These are phyloP conservation scores for Amaurobius ferox DNA, from an alignment of 2,888 invertebrate genomes.

Conservation along the genomic window DNA sequence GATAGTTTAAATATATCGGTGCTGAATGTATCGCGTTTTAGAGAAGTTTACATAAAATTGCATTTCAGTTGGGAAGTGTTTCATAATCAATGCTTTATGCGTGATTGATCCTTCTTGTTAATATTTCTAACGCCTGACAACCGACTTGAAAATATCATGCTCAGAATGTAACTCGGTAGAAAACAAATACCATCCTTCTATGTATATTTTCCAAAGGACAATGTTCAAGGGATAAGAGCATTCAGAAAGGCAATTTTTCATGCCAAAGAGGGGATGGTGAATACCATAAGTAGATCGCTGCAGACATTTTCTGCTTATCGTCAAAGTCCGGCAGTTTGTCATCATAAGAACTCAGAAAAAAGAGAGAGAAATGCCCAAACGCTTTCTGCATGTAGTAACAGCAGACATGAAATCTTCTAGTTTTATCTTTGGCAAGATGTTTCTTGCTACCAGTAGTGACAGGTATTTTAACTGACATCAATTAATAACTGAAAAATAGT, in stretches of 20 bases:
- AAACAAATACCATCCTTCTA: too few species aligned
- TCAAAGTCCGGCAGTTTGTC: not conserved
- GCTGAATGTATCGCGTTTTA: too few species aligned
- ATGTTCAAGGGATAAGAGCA: not conserved
- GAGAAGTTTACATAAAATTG: too few species aligned
- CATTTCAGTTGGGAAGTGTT: too few species aligned
- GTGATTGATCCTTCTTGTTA: too few species aligned
- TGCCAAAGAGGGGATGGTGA: not conserved
- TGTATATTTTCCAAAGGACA: too few species aligned
- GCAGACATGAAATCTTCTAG: not conserved
- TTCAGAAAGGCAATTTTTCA: not conserved
- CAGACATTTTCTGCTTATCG: constrained; percentile 2
- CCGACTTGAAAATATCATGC: too few species aligned
- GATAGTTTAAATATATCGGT: too few species aligned
- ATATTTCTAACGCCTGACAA: too few species aligned
- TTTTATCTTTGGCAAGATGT: not conserved
- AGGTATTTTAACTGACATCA: not conserved
- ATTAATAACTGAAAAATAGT: not conserved
- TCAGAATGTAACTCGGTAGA: too few species aligned
- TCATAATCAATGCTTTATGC: too few species aligned
- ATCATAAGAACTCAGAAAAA: not conserved
- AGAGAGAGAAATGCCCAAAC: not conserved
- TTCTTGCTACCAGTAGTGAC: not conserved
- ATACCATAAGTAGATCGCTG: not conserved
- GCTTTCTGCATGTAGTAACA: not conserved